Percentiles rank a stretch among this genome's conserved stretches.
These are phyloP conservation scores for Gymnoscopelus microlampas DNA, from an alignment of 2,797 vertebrate species.

Conservation along the genomic window DNA sequence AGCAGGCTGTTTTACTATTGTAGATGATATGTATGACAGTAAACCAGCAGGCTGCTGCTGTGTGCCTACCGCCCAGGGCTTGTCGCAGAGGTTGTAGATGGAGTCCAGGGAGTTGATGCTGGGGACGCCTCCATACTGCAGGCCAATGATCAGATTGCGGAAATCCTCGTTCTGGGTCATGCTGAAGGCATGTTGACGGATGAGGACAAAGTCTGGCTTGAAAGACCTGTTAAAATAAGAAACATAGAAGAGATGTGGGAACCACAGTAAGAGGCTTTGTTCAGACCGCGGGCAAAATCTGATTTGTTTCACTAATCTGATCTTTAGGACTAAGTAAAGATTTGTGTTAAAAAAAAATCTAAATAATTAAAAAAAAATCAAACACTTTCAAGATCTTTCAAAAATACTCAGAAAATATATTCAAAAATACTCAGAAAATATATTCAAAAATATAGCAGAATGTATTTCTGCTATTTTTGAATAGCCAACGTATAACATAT, in stretches of 20 bases:
- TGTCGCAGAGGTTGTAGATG: slow-evolving; percentile 98
- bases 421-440: no score
- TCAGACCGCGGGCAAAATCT: no score
- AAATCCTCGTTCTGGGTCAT: slow-evolving; percentile 98
- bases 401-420: no score
- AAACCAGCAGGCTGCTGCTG: background rate
- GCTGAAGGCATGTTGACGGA: slow-evolving; percentile 95
- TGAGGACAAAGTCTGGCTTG: slow-evolving; percentile 94
- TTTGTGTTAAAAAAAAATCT: no score
- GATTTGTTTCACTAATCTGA: no score
- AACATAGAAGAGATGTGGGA: slow-evolving; percentile 9
- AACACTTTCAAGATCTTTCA: no score
- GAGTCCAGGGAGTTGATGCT: slow-evolving; percentile 95
- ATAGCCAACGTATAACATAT: no score
- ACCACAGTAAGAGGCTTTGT: background rate
- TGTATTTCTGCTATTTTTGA: no score
- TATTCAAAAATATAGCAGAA: no score
- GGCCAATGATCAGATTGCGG: slow-evolving; percentile 93
- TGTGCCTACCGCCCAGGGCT: slow-evolving; percentile 94
- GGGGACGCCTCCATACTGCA: slow-evolving; percentile 93
- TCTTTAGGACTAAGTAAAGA: no score
- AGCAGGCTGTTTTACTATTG: no score
- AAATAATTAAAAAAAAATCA: no score
- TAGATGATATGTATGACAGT: slow-evolving; percentile 1
- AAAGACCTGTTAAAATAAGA: slow-evolving; percentile 85